These are phyloP conservation scores for Poeciliopsis occidentalis DNA, from an alignment of 2,113 vertebrate species.

Conservation along the genomic window DNA sequence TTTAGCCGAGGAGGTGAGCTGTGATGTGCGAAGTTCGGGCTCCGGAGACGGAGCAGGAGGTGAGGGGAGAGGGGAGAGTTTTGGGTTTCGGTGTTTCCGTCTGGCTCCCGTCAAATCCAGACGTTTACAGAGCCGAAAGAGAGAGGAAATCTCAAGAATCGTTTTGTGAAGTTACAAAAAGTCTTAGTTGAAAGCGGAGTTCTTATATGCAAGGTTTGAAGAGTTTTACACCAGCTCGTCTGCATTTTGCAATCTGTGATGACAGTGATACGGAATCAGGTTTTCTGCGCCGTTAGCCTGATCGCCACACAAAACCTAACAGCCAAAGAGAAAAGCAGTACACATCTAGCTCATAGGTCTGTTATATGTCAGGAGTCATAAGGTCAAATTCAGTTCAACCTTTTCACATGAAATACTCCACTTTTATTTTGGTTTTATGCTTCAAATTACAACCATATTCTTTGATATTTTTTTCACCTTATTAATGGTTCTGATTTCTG, in stretches of 20 bases:
- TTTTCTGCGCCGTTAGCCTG: not conserved
- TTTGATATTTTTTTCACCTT: no score
- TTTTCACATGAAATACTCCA: no score
- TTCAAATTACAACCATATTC: no score
- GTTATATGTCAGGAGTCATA: no score
- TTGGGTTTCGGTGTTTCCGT: slow-evolving; percentile 66
- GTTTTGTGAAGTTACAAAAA: slow-evolving; percentile 20
- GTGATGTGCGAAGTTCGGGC: slow-evolving; percentile 73
- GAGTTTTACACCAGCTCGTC: not conserved
- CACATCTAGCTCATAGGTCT: no score
- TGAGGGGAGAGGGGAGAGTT: slow-evolving; percentile 65
- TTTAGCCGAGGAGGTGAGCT: not conserved
- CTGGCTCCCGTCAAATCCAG: slow-evolving; percentile 62
- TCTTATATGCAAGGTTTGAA: not conserved
- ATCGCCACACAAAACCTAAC: not conserved
- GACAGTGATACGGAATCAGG: not conserved
- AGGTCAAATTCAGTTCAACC: no score
- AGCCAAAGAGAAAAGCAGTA: not conserved
- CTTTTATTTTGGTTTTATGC: no score
- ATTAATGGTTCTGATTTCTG: no score
- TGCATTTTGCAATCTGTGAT: not conserved
- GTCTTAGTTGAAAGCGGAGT: slow-evolving; percentile 27
- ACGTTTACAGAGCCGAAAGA: slow-evolving; percentile 43
- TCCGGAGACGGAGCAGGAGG: slow-evolving; percentile 62
- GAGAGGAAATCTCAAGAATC: slow-evolving; percentile 3